Evolutionary conservation across 2,113 vertebrate genomes (phyloP), one percentile per base, ranked within the genome.

Genomic region (Chaetodon auriga): DNA sequence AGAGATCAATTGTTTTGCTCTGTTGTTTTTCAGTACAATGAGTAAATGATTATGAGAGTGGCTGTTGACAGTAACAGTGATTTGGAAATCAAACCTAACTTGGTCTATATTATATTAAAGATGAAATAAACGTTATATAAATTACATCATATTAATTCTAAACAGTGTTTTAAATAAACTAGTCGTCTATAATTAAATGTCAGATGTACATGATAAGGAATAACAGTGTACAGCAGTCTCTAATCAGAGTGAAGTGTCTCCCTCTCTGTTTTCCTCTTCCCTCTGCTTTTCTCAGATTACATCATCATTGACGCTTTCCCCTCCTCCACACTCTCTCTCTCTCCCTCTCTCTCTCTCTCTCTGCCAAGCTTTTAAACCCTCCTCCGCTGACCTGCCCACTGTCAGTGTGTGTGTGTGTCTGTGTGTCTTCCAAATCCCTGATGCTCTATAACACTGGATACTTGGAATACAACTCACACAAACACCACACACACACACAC

Each of bases 341-440:
- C 30, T 30, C 30, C 30, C 41, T 4, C 61, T 62, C 70, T 64
- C 61, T 77, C 53, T 23, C 66, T 55, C 43, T 65, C 48, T 78
- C 13, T 85, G 81, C 84, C 82, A 88, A 81, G 82, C 82, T 77
- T 87, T 84, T 78, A 84, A 90, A 92, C 75, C 87, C 78, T 82
- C 78, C 87, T 89, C 82, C 70, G 8, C 81, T 90, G 86, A 90
- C 87, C 71, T 78, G 61, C 85, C 57, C 74, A 74, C 78, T 69
- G 65, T 46, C 21, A 9, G 62, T 62, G 51, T 49, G 43, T 62
- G 51, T 49, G 43, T 69, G 54, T 58, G 53, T 57, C 51, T 48
- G 36, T 64, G 43, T 73, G 6, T 62, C 54, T 65, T 81, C 68
- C 58, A 86, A 86, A 90, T 90, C 77, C 80, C 80, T 63, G 41